Evolutionary conservation across 2,888 invertebrate species (phyloP), one percentile per base, ranked within the genome.

Genomic region (Cephus sareptanus): DNA sequence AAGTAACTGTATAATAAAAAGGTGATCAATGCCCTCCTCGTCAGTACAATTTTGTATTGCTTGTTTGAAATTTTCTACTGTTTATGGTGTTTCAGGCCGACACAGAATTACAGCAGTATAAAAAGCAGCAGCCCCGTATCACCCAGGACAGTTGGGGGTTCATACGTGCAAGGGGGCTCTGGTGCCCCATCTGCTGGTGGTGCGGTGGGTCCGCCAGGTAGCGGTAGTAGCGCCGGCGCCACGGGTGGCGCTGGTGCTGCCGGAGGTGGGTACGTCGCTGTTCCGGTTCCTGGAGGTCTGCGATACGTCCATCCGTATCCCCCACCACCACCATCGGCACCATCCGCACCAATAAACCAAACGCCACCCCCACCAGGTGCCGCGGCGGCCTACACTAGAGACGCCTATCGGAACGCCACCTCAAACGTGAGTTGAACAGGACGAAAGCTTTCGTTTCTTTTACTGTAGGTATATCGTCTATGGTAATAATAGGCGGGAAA

Each of bases 291-390:
- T 91, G 82, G 88, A 75, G 88, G 89, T 76, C 86, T 91, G 68
- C 89, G 91, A 76, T 91, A 90, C 86, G 90, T 90, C 30, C 91
- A 91, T 85, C 86, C 91, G 79, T 91, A 91, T 81, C 87, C 89
- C 77, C 89, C 89, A 91, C 93, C 85, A 78, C 89, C 89, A 76
- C 88, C 87, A 76, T 81, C 79, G 75, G 79, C 35, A 71, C 77
- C 30, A 85, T 81, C 89, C 79, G 92, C 92, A 76, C 87, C 88
- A 81, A 87, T 90, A 84, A 87, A 90, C 84, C 88, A 88, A 85
- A 89, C 90, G 76, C 93, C 92, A 83, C 92, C 92, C 85, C 93
- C 92, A 69, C 85, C 93, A 75, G 91, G 92, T 81, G 92, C 92
- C 80, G 87, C 88, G 73, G 87, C 90, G 76, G 89, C 87, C 70